phyloP scores from a whole-genome alignment of 2,797 vertebrate genomes.

The Pitangus sulphuratus region DNA sequence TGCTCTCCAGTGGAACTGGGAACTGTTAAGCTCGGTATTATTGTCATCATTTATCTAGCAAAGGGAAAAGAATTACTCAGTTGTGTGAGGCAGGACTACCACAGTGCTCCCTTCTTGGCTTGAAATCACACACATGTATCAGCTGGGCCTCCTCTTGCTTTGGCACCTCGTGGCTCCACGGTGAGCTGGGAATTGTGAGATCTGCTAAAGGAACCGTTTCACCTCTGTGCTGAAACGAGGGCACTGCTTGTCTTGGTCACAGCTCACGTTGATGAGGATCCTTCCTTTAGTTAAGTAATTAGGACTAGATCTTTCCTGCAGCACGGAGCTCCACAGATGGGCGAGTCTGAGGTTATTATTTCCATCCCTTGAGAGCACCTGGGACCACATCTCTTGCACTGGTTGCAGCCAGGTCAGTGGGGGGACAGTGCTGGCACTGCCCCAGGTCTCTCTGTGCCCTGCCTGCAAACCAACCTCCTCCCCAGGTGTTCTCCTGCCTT shows the following conservation, averaged over 20 bases:
- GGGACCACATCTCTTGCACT: neutral
- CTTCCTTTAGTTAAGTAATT: neutral
- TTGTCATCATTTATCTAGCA: neutral
- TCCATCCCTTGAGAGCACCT: neutral
- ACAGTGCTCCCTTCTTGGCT: neutral
- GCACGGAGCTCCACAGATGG: neutral
- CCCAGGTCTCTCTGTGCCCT: neutral
- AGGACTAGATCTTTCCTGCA: neutral
- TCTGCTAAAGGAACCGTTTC: neutral
- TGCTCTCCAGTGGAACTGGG: neutral
- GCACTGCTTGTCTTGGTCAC: neutral
- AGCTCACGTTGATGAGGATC: neutral
- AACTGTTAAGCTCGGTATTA: neutral
- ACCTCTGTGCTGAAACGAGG: neutral
- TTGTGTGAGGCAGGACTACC: neutral
- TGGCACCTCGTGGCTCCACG: neutral
- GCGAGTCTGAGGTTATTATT: neutral
- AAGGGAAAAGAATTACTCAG: neutral
- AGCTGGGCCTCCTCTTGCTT: neutral
- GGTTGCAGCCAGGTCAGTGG: neutral
- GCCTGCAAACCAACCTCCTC: neutral
- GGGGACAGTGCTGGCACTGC: neutral
- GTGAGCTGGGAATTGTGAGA: neutral
- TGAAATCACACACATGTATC: neutral
- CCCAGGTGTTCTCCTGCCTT: neutral